Conservation (phyloP, 2,113 vertebrate species). For the Vanacampus margaritifer region DNA sequence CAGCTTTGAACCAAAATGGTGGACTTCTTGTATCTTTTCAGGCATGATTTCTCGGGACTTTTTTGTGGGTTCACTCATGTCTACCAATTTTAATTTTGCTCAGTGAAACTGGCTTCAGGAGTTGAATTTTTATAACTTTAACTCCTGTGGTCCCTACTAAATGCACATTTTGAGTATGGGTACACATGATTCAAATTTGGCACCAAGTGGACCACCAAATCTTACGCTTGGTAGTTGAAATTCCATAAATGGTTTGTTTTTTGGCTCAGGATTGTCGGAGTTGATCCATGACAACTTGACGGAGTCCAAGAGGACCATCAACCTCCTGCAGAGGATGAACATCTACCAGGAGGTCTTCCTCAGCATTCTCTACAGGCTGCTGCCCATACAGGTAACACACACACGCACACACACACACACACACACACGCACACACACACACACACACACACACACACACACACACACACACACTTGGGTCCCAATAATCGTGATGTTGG, state of each 20-base stretch:
- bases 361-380: conserved; percentile 83
- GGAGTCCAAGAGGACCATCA: conserved; percentile 95
- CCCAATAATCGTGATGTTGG: not conserved
- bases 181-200: not conserved
- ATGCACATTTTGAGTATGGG: not conserved
- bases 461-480: no score
- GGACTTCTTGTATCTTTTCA: no score
- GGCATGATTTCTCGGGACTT: not conserved
- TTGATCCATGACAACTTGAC: conserved; percentile 96
- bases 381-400: conserved; percentile 85
- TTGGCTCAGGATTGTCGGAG: conserved; percentile 80
- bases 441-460: no score
- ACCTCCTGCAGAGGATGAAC: conserved; percentile 96
- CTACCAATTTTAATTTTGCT: not conserved
- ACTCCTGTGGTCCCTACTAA: not conserved
- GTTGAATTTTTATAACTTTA: no score
- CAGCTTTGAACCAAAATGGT: no score
- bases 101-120: no score
- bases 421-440: no score
- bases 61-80: not conserved
- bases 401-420: not conserved
- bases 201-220: not conserved
- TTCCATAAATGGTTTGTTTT: conserved; percentile 27
- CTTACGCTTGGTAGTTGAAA: not conserved
- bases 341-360: conserved; percentile 97